Evolutionary conservation across 2,888 invertebrate species (phyloP).

Genomic region (Buathra laborator): DNA sequence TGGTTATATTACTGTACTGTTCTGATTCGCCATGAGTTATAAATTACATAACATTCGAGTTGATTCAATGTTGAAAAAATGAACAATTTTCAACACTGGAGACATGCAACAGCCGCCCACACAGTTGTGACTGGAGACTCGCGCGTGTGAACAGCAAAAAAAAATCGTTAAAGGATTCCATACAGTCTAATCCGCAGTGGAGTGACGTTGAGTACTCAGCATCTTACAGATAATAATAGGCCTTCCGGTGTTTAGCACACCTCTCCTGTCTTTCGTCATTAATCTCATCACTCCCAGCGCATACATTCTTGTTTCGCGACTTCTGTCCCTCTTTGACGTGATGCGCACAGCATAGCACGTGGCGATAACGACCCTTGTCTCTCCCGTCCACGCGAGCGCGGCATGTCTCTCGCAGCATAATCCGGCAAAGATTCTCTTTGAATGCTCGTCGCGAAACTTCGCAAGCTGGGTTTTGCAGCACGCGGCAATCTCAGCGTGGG

Average conservation of each 20-base stretch:
- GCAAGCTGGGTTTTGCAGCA: slow-evolving; percentile 40
- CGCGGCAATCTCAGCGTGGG: slow-evolving; percentile 75
- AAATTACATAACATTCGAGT: background rate
- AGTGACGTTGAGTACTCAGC: slow-evolving; percentile 44
- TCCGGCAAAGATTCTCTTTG: slow-evolving; percentile 16
- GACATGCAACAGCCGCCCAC: background rate
- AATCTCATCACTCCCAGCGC: slow-evolving; percentile 55
- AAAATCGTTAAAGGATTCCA: slow-evolving; percentile 33
- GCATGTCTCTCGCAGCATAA: slow-evolving; percentile 36
- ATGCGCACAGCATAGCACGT: slow-evolving; percentile 35
- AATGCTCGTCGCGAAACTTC: slow-evolving; percentile 32
- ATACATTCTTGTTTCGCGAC: slow-evolving; percentile 54
- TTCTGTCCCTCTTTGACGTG: slow-evolving; percentile 39
- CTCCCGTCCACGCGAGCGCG: slow-evolving; percentile 28
- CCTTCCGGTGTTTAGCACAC: slow-evolving; percentile 68
- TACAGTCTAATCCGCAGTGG: slow-evolving; percentile 28
- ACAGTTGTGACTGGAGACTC: slow-evolving; percentile 10
- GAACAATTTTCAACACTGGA: background rate
- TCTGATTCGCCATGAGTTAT: background rate
- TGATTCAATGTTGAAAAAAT: background rate
- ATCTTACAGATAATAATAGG: slow-evolving; percentile 54
- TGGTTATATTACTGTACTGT: background rate
- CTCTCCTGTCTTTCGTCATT: slow-evolving; percentile 59
- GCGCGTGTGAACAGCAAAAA: background rate
- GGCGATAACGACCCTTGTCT: slow-evolving; percentile 58